Percentiles rank a stretch among this genome's conserved stretches.
Evolutionary conservation across 2,888 invertebrate genomes (phyloP).

Genomic region (Thereva nobilitata): DNA sequence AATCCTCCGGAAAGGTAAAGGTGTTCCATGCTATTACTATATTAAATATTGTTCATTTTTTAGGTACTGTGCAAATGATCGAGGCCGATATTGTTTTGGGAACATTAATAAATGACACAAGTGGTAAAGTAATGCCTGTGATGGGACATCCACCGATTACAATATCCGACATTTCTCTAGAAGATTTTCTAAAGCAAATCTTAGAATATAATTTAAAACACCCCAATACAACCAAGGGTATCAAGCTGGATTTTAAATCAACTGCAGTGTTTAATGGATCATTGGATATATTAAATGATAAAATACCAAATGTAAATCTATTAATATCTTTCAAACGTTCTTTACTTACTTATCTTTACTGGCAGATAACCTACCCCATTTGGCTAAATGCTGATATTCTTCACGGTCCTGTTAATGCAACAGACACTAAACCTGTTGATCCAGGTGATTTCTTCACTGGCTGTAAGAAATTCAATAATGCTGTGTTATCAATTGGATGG

Average conservation of each 20-base stretch:
- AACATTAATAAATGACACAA: constrained; percentile 59
- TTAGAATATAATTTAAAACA: constrained; percentile 60
- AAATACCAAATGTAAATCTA: constrained; percentile 55
- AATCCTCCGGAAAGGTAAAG: too few species aligned
- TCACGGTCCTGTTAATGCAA: constrained; percentile 70
- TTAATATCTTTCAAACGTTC: not conserved
- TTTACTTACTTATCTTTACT: constrained; percentile 38
- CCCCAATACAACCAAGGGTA: constrained; percentile 66
- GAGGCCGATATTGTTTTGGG: constrained; percentile 85
- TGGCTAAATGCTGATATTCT: constrained; percentile 88
- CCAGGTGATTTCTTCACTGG: constrained; percentile 66
- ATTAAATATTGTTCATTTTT: constrained; percentile 27
- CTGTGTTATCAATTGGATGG: constrained; percentile 83
- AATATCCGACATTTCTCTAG: constrained; percentile 74
- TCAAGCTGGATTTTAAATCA: constrained; percentile 87
- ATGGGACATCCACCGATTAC: constrained; percentile 85
- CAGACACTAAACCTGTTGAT: constrained; percentile 65
- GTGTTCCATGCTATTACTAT: too few species aligned
- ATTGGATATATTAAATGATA: constrained; percentile 57
- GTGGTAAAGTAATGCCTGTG: constrained; percentile 65
- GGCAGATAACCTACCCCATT: constrained; percentile 71
- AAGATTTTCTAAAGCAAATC: constrained; percentile 70
- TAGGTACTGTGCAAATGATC: constrained; percentile 73
- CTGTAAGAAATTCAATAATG: constrained; percentile 64
- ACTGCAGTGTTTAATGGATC: constrained; percentile 72